phyloP scores from a whole-genome alignment of 2,888 invertebrate species.

The Netelia melanura region DNA sequence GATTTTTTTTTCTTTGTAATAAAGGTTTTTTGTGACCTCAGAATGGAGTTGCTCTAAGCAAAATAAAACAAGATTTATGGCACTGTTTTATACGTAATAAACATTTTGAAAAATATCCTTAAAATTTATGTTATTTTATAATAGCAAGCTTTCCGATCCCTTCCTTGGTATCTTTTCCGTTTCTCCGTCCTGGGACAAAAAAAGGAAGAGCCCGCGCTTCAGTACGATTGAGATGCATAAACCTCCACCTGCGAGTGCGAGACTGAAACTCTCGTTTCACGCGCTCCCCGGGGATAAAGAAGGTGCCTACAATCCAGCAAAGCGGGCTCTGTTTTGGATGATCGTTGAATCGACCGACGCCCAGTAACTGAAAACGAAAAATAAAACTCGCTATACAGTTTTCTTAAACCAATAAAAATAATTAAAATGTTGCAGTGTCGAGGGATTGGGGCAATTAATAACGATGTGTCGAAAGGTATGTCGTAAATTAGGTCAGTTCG shows the following conservation, averaged over 20 bases:
- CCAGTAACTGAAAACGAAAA: slow-evolving; percentile 39
- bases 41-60: slow-evolving; percentile 37
- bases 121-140: slow-evolving; percentile 11
- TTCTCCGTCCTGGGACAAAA: neutral
- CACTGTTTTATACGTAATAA: slow-evolving; percentile 65
- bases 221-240: slow-evolving; percentile 46
- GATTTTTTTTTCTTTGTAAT: slow-evolving; percentile 37
- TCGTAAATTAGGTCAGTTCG: neutral
- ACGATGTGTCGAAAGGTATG: neutral
- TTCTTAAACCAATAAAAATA: neutral
- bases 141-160: neutral
- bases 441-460: neutral
- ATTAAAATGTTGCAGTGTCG: neutral
- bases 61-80: slow-evolving; percentile 52
- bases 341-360: slow-evolving; percentile 36
- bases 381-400: neutral
- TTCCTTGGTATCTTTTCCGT: neutral
- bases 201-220: neutral
- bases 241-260: slow-evolving; percentile 66
- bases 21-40: slow-evolving; percentile 17
- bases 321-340: neutral
- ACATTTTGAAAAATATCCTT: slow-evolving; percentile 53
- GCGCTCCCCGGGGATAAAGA: slow-evolving; percentile 58
- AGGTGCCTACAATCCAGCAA: slow-evolving; percentile 49
- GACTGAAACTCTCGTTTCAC: slow-evolving; percentile 52